Conservation (phyloP, 92 coral and sea anemone species). For the Palythoa caribaeorum region DNA sequence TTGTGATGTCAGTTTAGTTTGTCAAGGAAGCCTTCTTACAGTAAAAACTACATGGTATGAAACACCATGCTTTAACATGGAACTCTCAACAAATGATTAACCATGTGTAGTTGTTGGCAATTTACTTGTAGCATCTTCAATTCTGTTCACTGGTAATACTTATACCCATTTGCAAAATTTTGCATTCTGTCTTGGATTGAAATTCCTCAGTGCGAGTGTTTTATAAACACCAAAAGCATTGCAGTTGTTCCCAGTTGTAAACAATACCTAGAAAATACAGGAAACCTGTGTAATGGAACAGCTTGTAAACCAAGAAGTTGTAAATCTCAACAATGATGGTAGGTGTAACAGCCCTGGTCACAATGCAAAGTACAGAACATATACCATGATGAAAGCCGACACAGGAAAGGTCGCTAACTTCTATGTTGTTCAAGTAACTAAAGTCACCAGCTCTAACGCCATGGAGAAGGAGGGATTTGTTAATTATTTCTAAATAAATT, state of each 20-base stretch:
- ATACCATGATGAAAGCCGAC: constrained; percentile 58
- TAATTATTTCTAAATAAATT: constrained; percentile 20
- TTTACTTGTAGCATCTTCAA: constrained; percentile 61
- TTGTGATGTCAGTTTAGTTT: constrained; percentile 1
- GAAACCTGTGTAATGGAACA: constrained; percentile 24
- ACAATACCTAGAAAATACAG: constrained; percentile 49
- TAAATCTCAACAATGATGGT: constrained; percentile 77
- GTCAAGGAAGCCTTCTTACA: constrained; percentile 56
- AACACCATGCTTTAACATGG: constrained; percentile 64
- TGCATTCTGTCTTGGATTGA: constrained; percentile 59
- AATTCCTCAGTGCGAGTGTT: constrained; percentile 44
- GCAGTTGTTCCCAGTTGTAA: constrained; percentile 58
- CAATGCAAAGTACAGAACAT: constrained; percentile 73
- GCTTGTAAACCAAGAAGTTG: constrained; percentile 40
- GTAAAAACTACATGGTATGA: constrained; percentile 52
- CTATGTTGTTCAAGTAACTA: constrained; percentile 68
- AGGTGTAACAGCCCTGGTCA: constrained; percentile 79
- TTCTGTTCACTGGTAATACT: constrained; percentile 79
- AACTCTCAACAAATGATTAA: constrained; percentile 67
- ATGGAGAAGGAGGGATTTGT: constrained; percentile 66
- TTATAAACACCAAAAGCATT: constrained; percentile 58
- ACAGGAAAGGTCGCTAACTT: constrained; percentile 61
- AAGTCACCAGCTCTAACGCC: constrained; percentile 64
- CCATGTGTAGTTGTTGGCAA: constrained; percentile 67
- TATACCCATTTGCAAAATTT: constrained; percentile 53